Evolutionary conservation across 2,113 vertebrate species (phyloP), one percentile per base, ranked within the genome.

Genomic region (Notothenia rossii): DNA sequence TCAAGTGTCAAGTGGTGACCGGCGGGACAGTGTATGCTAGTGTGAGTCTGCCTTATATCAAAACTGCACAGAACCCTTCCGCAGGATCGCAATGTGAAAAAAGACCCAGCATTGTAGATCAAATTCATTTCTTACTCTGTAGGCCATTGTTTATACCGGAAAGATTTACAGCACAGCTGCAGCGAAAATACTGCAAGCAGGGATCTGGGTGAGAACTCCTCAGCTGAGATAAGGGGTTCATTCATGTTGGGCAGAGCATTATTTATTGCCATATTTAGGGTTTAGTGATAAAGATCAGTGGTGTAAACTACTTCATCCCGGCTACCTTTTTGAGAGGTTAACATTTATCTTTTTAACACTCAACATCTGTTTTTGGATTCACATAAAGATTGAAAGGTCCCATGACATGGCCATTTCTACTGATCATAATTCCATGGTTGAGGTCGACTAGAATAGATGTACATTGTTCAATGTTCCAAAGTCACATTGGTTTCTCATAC

Each of bases 131-230:
- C 60, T 62, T 43, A 54, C 48, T 59, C 68, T 58, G 2, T 69
- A 59, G 67, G 72, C 72, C 63, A 50, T 50, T 83, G 43, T 49
- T 66, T 78, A 82, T 79, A 72, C 36, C 9, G 3, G 54, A 80
- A 77, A 66, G 82, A 85, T 86, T 88, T 88, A 85, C 53, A 63
- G 79, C 79, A 56, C 79, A 70, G 75, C 75, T 83, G 82, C 69
- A 86, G 56, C 74, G 49, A 70, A 81, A 87, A 77, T 53, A 69
- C 54, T 54, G 50, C 33, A 22, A 18, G 14, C 56, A 6, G 50
- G 51, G 22, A 0, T 5, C 4, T 5, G 20, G 48, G 77, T 48
- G 54, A 65, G 72, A 29, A 77, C 70, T 67, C 63, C 56, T 81
- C 68, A 77, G 68, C 61, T 79, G 63, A 1, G 3, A n/a, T 40